phyloP scores from a whole-genome alignment of 1,140 invertebrate genomes.

The Drosophila pectinifera region DNA sequence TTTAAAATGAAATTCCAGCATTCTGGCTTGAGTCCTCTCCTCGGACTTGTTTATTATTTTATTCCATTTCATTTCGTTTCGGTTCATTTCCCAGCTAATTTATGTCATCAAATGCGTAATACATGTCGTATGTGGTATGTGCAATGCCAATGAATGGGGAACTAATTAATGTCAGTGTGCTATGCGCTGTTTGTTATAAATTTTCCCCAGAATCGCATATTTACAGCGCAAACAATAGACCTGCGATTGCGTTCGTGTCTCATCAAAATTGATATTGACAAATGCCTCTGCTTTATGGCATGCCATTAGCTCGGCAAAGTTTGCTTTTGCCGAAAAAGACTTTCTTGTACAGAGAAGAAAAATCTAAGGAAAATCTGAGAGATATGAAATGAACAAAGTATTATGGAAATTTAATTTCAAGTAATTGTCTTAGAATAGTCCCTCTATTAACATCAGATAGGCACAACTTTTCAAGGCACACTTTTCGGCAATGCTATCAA shows the following conservation, averaged over 20 bases:
- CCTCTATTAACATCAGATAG: neutral
- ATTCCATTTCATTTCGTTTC: slow-evolving; percentile 21
- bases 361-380: neutral
- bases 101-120: slow-evolving; percentile 53
- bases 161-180: slow-evolving; percentile 52
- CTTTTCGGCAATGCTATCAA: neutral
- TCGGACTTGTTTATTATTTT: slow-evolving; percentile 24
- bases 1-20: slow-evolving; percentile 9
- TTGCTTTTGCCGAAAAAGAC: slow-evolving; percentile 41
- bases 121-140: slow-evolving; percentile 53
- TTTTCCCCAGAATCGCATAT: slow-evolving; percentile 55
- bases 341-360: slow-evolving; percentile 10
- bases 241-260: slow-evolving; percentile 51
- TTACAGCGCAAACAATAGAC: slow-evolving; percentile 69
- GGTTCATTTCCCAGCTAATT: slow-evolving; percentile 42
- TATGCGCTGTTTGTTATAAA: slow-evolving; percentile 53
- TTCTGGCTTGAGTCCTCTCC: neutral
- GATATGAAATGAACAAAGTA: no score
- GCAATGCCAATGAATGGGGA: slow-evolving; percentile 36
- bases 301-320: slow-evolving; percentile 71
- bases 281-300: slow-evolving; percentile 72
- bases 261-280: slow-evolving; percentile 78
- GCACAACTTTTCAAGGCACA: no score
- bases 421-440: no score
- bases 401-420: no score